Percentiles rank a stretch among this genome's conserved stretches.
phyloP scores from a whole-genome alignment of 2,888 invertebrate genomes.

The Adela reaumurella region DNA sequence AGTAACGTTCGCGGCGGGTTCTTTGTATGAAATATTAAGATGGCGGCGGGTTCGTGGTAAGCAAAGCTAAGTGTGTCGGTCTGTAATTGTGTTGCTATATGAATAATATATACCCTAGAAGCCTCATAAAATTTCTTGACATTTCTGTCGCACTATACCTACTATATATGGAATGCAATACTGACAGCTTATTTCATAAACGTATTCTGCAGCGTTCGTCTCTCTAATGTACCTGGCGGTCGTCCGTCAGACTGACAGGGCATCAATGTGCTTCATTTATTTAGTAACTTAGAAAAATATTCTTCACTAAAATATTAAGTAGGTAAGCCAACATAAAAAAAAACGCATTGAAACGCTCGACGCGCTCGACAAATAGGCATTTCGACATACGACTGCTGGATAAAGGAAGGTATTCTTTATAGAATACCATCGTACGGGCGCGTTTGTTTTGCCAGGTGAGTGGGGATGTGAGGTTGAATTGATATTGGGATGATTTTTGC shows the following conservation, averaged over 20 bases:
- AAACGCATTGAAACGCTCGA: constrained; percentile 6
- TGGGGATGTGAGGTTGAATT: not conserved
- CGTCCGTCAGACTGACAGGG: constrained; percentile 28
- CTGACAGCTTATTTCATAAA: not conserved
- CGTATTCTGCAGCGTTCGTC: not conserved
- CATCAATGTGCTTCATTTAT: constrained; percentile 49
- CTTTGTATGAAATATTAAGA: too few relatives aligned
- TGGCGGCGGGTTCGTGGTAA: too few relatives aligned
- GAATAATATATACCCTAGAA: too few relatives aligned
- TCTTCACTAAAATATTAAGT: constrained; percentile 4
- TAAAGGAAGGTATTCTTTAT: constrained; percentile 7
- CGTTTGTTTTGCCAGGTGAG: constrained; percentile 27
- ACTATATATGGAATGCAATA: too few relatives aligned
- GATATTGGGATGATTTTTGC: not conserved
- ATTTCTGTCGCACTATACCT: too few relatives aligned
- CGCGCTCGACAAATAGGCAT: constrained; percentile 6
- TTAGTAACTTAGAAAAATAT: constrained; percentile 48
- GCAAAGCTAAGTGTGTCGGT: too few relatives aligned
- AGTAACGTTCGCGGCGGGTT: too few relatives aligned
- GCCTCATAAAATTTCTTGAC: too few relatives aligned
- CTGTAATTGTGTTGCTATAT: too few relatives aligned
- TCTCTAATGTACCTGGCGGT: not conserved
- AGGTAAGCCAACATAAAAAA: constrained; percentile 7
- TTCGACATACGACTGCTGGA: constrained; percentile 10
- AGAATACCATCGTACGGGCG: too few relatives aligned